Evolutionary conservation across 2,113 vertebrate genomes (phyloP).

Genomic region (Amphiprion percula): DNA sequence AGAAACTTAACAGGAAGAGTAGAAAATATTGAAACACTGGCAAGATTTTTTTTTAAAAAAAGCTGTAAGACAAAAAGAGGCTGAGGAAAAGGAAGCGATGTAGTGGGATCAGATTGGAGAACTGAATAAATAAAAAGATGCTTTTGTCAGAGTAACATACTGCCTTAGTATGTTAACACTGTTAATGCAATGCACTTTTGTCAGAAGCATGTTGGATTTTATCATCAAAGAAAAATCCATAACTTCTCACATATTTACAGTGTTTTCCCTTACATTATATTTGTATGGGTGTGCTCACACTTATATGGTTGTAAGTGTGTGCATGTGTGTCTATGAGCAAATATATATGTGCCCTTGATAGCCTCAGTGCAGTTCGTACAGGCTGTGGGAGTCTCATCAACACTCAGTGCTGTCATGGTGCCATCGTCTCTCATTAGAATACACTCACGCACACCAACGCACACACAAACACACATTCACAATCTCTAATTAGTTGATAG

Average conservation of each 20-base stretch:
- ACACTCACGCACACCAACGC: constrained; percentile 8
- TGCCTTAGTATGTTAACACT: constrained; percentile 47
- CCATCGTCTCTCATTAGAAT: constrained; percentile 42
- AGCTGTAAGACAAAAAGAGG: constrained; percentile 37
- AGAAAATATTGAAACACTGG: constrained; percentile 78
- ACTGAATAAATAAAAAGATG: constrained; percentile 42
- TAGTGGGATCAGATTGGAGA: background rate
- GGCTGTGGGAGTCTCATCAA: constrained; percentile 41
- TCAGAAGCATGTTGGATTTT: constrained; percentile 64
- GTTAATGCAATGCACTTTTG: constrained; percentile 69
- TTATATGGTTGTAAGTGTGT: constrained; percentile 17
- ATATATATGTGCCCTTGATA: constrained; percentile 57
- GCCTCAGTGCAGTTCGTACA: constrained; percentile 42
- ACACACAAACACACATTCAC: constrained; percentile 50
- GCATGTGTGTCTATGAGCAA: constrained; percentile 24
- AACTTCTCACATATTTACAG: constrained; percentile 69
- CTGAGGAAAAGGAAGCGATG: constrained; percentile 24
- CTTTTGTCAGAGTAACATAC: constrained; percentile 55
- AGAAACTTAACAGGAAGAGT: constrained; percentile 84
- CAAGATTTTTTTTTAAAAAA: constrained; percentile 29
- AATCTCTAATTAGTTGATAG: constrained; percentile 89
- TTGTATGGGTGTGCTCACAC: constrained; percentile 49
- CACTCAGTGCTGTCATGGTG: constrained; percentile 30
- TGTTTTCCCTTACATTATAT: constrained; percentile 44
- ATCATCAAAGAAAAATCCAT: constrained; percentile 56